phyloP scores from a whole-genome alignment of 2,797 vertebrate genomes.

The Fistularia tabacaria region DNA sequence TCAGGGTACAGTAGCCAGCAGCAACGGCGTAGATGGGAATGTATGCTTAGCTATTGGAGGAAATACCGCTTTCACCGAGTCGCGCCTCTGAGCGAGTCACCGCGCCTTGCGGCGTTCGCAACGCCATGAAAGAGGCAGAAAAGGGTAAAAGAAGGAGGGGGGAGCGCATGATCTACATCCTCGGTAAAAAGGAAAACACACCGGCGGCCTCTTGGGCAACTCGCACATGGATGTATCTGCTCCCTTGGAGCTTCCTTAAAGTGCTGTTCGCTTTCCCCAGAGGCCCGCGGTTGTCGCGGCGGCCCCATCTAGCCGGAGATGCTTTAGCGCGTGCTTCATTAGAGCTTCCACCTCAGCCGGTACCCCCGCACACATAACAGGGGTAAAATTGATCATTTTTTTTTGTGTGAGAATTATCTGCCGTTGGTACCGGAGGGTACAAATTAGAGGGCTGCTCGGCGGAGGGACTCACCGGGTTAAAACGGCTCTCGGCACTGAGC shows the following conservation, averaged over 20 bases:
- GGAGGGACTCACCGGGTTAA: slow-evolving; percentile 37
- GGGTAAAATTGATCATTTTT: slow-evolving; percentile 40
- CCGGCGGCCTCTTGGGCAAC: too few species aligned
- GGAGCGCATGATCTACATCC: too few species aligned
- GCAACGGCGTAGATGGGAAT: too few species aligned
- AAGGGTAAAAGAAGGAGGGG: too few species aligned
- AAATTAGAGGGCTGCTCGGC: slow-evolving; percentile 42
- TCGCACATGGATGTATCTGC: slow-evolving; percentile 16
- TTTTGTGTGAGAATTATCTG: slow-evolving; percentile 30
- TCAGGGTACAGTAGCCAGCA: too few species aligned
- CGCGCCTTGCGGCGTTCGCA: too few species aligned
- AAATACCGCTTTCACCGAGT: too few species aligned
- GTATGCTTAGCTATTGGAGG: too few species aligned
- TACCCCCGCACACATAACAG: slow-evolving; percentile 23
- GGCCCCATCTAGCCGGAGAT: slow-evolving; percentile 26
- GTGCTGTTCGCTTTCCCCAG: slow-evolving; percentile 31
- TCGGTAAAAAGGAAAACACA: too few species aligned
- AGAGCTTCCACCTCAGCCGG: neutral
- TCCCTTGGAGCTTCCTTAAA: slow-evolving; percentile 32
- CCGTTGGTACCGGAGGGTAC: slow-evolving; percentile 28
- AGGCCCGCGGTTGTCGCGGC: slow-evolving; percentile 26
- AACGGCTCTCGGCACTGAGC: slow-evolving; percentile 37
- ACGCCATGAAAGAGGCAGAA: too few species aligned
- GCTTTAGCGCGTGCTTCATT: slow-evolving; percentile 48
- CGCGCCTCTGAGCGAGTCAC: too few species aligned